Evolutionary conservation across 2,797 vertebrate genomes (phyloP).

Genomic region (Danio kyathit): DNA sequence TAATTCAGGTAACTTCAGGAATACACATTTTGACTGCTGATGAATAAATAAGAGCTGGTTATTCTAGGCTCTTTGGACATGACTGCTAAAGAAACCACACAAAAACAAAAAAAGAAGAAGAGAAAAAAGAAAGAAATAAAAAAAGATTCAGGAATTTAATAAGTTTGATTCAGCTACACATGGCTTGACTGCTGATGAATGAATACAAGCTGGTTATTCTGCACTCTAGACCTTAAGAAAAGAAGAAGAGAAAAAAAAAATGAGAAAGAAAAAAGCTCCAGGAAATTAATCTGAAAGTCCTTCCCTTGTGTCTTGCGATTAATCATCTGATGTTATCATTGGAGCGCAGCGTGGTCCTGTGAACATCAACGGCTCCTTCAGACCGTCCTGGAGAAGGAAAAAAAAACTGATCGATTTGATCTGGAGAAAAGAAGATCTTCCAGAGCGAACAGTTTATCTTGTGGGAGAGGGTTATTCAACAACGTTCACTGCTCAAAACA

Average conservation of each 20-base stretch:
- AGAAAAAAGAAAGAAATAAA: too few species aligned
- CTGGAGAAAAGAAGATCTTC: constrained; percentile 11
- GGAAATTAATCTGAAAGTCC: constrained; percentile 44
- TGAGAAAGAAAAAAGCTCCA: constrained; percentile 1
- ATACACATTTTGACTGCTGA: too few species aligned
- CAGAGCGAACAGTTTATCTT: not conserved
- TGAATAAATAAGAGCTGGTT: too few species aligned
- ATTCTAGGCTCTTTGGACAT: too few species aligned
- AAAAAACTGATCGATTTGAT: constrained; percentile 51
- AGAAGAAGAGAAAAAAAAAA: too few species aligned
- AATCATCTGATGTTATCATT: constrained; percentile 51
- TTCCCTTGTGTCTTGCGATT: constrained; percentile 39
- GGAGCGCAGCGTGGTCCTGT: constrained; percentile 50
- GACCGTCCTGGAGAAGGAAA: constrained; percentile 55
- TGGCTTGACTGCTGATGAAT: too few species aligned
- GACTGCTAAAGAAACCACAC: too few species aligned
- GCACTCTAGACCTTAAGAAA: not conserved
- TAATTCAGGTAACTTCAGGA: too few species aligned
- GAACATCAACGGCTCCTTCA: constrained; percentile 31
- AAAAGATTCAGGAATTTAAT: too few species aligned
- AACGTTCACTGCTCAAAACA: not conserved
- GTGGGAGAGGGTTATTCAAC: not conserved
- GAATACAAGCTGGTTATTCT: not conserved
- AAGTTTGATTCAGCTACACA: too few species aligned
- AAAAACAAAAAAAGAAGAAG: too few species aligned